A percentile compares a stretch with the other conserved stretches of the same genome.
These are phyloP conservation scores for Halichoeres trimaculatus DNA, from an alignment of 2,113 vertebrate genomes.

Conservation along the genomic window DNA sequence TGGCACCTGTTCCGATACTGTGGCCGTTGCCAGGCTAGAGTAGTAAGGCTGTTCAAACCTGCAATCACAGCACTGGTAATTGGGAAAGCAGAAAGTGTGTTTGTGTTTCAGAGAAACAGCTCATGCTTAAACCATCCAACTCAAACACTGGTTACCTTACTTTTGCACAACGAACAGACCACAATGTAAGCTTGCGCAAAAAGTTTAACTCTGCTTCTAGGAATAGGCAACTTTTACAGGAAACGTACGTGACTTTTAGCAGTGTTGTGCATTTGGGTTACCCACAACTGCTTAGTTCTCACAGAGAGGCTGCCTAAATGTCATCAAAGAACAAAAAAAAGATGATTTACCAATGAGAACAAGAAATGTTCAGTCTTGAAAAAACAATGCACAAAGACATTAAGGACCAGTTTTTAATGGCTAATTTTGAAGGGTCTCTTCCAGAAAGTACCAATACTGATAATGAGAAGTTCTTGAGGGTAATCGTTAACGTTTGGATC, in stretches of 20 bases:
- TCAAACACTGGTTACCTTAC: conserved; percentile 28
- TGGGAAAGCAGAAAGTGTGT: conserved; percentile 7
- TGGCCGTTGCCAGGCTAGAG: conserved; percentile 43
- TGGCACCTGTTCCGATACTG: conserved; percentile 51
- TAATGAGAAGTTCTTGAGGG: no score
- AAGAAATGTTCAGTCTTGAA: no score
- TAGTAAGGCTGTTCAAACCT: conserved; percentile 45
- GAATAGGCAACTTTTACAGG: background rate
- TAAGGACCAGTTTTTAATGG: no score
- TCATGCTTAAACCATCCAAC: background rate
- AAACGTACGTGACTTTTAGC: background rate
- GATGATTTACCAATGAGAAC: no score
- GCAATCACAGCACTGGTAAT: conserved; percentile 56
- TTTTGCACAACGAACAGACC: background rate
- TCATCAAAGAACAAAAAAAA: no score
- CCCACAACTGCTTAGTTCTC: no score
- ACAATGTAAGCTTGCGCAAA: background rate
- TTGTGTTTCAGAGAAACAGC: conserved; percentile 8
- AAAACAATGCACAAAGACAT: no score
- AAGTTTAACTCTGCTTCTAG: background rate
- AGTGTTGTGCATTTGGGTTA: no score
- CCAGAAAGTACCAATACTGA: no score
- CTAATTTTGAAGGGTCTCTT: no score
- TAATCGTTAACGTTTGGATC: no score
- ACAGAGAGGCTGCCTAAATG: no score